Evolutionary conservation across 2,888 invertebrate genomes (phyloP), one percentile per base, ranked within the genome.

Genomic region (Fissipunctia ypsillon): DNA sequence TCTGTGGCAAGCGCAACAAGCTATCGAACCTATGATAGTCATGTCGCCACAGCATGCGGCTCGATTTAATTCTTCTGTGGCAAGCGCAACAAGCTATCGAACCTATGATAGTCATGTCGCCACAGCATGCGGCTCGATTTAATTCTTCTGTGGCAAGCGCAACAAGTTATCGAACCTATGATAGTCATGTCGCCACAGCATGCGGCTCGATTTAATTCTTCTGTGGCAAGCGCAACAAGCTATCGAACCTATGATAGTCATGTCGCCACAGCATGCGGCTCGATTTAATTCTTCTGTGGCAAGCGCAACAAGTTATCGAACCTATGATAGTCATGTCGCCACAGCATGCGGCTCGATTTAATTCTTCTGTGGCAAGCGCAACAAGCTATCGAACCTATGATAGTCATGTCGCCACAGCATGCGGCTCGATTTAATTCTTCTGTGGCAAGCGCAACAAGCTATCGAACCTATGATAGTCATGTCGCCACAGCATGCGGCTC

Each of bases 1-100:
- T 64, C 63, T 52, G 84, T 35, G 56, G 28, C 12, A 28, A n/a
- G 16, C 25, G 19, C 19, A 64, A 41, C 66, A 19, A 25, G 25
- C 43, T 50, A 25, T n/a, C 12, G 4, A 43, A 38, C 2, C 0
- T 41, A 22, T 43, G 43, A 43, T 35, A 9, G 28, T 38, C 19
- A 22, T 14, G 50, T 28, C 3, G 7, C 14, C 52, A 22, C 25
- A 48, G 35, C 7, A 25, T 3, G 19, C n/a, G 1, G 31, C 19
- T n/a, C n/a, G n/a, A n/a, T n/a, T n/a, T n/a, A n/a, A n/a, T 54
- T 74, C 50, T 81, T 64, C 63, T 52, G 84, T 35, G 56, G 28
- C 12, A 28, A n/a, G 16, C 25, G 19, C 19, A 64, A 41, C 66
- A 19, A 25, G 25, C 43, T 50, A 25, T n/a, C 12, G 4, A 43